Evolutionary conservation across 2,113 vertebrate species (phyloP), one percentile per base, ranked within the genome.

Genomic region (Myocastor coypus): DNA sequence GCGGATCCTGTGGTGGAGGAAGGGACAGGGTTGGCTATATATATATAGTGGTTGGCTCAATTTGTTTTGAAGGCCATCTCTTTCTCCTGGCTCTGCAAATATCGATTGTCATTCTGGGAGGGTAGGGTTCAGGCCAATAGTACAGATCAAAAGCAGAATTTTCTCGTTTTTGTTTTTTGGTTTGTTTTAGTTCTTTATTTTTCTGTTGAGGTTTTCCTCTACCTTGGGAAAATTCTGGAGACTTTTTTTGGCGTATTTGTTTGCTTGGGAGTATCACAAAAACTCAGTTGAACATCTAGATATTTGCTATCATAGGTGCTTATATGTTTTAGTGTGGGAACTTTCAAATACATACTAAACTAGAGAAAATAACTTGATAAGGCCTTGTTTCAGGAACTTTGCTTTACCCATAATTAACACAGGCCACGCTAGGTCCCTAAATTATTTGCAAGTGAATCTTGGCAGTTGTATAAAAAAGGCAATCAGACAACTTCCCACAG

Each of bases 1-100:
- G 99, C 99, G 98, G 99, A 99, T 98, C 97, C 97, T 98, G 97
- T 99, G 98, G 98, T 98, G 98, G 99, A 98, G 98, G 99, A 98
- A 99, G 98, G 99, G 98, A 99, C n/a, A 98, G 99, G 98, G 99
- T 9, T 52, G 52, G 52, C 52, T n/a, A n/a, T n/a, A n/a, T n/a
- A n/a, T 98, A 98, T 98, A 98, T 99, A 99, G 98, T 99, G 98
- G 96, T 98, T 98, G 98, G 98, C 98, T 99, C 32, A 34, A 12
- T 68, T 42, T 77, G 59, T 86, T 59, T 11, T 28, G n/a, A 63
- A 84, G 64, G 4, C 77, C 30, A 37, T 83, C 83, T 22, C 42
- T 91, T 71, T 86, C 26, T 77, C 17, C 11, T 13, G 40, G 69
- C 13, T 59, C 7, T 17, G 40, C n/a, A 66, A 14, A 83, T 19